These are phyloP conservation scores for Pandion haliaetus DNA, from an alignment of 2,113 vertebrate genomes.

Conservation along the genomic window DNA sequence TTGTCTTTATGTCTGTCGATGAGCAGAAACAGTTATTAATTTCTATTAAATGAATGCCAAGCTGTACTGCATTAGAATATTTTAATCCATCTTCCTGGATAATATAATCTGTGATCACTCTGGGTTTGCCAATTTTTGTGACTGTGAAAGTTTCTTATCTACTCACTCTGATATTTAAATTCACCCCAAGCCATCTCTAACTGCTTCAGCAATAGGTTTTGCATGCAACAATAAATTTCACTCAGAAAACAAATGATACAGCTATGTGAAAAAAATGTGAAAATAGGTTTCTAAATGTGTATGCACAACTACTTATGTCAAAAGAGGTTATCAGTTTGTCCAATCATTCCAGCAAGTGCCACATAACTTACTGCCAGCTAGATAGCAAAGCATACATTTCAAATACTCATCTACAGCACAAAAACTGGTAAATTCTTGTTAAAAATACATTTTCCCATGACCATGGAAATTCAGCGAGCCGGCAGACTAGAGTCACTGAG, in stretches of 20 bases:
- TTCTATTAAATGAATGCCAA: neutral
- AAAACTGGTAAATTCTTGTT: neutral
- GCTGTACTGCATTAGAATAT: neutral
- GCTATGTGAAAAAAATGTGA: neutral
- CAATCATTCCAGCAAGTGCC: neutral
- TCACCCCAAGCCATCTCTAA: neutral
- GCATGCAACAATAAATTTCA: neutral
- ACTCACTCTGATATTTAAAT: neutral
- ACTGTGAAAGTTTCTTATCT: neutral
- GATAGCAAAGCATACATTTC: neutral
- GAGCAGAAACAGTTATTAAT: neutral
- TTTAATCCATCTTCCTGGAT: neutral
- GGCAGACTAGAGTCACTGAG: neutral
- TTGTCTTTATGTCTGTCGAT: rapidly evolving
- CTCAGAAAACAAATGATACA: neutral
- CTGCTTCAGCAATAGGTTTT: neutral
- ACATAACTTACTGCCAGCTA: neutral
- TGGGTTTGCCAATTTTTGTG: neutral
- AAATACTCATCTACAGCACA: neutral
- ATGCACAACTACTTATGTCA: neutral
- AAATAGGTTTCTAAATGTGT: neutral
- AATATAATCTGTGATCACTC: neutral
- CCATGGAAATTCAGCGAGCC: rapidly evolving
- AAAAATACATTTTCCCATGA: neutral
- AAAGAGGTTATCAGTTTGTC: neutral